These are phyloP conservation scores for Spicauda simplicius DNA, from an alignment of 2,888 invertebrate genomes.

Conservation along the genomic window DNA sequence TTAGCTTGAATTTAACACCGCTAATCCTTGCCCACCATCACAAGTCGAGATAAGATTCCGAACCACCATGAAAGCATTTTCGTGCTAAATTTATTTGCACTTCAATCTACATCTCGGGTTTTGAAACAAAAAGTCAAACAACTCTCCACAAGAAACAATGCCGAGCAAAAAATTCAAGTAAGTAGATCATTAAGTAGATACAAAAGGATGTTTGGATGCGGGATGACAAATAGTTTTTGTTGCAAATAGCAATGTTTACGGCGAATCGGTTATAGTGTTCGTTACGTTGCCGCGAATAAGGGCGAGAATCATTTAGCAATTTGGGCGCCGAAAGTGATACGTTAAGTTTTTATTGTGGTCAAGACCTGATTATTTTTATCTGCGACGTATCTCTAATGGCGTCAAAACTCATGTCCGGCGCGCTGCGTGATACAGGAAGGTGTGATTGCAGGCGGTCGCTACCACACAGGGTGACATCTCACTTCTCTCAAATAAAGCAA, in stretches of 20 bases:
- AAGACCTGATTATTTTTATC: constrained; percentile 79
- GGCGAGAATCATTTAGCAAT: constrained; percentile 41
- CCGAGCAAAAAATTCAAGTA: constrained; percentile 65
- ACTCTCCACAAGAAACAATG: constrained; percentile 69
- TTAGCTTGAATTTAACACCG: constrained; percentile 63
- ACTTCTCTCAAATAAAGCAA: constrained; percentile 61
- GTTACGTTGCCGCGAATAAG: constrained; percentile 35
- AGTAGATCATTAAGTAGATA: constrained; percentile 76
- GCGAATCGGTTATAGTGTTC: constrained; percentile 28
- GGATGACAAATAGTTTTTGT: constrained; percentile 72
- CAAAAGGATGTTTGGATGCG: constrained; percentile 69
- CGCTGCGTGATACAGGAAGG: constrained; percentile 81
- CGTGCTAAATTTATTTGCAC: constrained; percentile 76
- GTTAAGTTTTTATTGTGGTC: constrained; percentile 65
- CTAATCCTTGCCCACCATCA: constrained; percentile 63
- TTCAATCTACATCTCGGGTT: constrained; percentile 56
- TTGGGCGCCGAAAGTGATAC: constrained; percentile 33
- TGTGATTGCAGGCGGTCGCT: constrained; percentile 64
- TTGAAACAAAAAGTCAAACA: constrained; percentile 75
- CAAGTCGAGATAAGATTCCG: constrained; percentile 63
- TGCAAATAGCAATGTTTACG: constrained; percentile 44
- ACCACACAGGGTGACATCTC: constrained; percentile 80
- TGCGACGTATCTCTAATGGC: constrained; percentile 71
- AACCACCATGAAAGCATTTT: constrained; percentile 59
- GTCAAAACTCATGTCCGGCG: constrained; percentile 80